These are phyloP conservation scores for Psix sp. DNA, from an alignment of 1,140 invertebrate genomes.

Conservation along the genomic window DNA sequence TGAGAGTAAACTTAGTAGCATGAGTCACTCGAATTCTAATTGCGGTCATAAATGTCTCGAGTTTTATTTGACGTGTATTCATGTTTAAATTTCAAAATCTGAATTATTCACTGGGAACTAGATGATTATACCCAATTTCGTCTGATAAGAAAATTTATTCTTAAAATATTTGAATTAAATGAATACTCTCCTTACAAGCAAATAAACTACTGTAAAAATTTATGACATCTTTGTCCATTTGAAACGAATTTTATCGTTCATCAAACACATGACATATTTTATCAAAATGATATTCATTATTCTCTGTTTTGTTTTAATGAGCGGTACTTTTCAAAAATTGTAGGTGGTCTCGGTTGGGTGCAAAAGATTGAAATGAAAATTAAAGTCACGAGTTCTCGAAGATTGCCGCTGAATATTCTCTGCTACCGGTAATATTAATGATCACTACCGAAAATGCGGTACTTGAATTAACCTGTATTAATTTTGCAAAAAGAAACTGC, in stretches of 20 bases:
- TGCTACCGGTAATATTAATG: constrained; percentile 73
- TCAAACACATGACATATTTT: constrained; percentile 18
- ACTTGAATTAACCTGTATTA: constrained; percentile 40
- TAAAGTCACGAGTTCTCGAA: too few species aligned
- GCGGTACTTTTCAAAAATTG: constrained; percentile 61
- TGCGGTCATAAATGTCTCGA: too few species aligned
- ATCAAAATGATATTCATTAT: constrained; percentile 2
- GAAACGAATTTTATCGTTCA: constrained; percentile 44
- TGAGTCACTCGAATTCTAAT: constrained; percentile 32
- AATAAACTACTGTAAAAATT: too few species aligned
- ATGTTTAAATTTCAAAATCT: too few species aligned
- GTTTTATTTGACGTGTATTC: too few species aligned
- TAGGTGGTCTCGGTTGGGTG: constrained; percentile 70
- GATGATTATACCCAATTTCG: too few species aligned
- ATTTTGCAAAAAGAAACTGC: constrained; percentile 16
- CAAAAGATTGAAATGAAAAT: constrained; percentile 75
- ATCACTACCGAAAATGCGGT: constrained; percentile 65
- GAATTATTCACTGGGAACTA: too few species aligned
- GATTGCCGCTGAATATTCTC: constrained; percentile 76
- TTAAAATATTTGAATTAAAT: too few species aligned
- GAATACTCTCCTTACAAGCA: too few species aligned
- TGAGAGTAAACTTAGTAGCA: constrained; percentile 32
- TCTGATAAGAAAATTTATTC: too few species aligned
- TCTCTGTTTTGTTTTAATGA: constrained; percentile 16
- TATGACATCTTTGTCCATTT: background rate